A percentile compares a stretch with the other conserved stretches of the same genome.
Evolutionary conservation across 2,113 vertebrate species (phyloP).

Genomic region (Clarias magur): DNA sequence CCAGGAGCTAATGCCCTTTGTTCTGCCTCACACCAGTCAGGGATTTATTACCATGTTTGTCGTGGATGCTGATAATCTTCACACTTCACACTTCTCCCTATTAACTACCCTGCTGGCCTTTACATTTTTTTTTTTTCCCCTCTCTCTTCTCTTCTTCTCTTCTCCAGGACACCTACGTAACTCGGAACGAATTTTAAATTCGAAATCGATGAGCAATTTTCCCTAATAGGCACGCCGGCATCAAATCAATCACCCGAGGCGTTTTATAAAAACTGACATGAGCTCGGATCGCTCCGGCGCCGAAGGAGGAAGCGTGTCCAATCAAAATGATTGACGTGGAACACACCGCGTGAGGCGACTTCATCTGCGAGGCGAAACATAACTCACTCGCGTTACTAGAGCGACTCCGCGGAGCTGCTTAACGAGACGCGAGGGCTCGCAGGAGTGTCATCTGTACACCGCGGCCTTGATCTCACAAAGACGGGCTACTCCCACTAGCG

Average conservation of each 20-base stretch:
- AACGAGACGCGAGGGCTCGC: constrained; percentile 16
- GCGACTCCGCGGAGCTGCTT: not conserved
- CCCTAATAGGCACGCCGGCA: constrained; percentile 15
- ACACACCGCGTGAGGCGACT: constrained; percentile 27
- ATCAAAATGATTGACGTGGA: constrained; percentile 36
- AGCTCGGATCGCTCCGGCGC: not conserved
- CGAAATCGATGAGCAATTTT: constrained; percentile 22
- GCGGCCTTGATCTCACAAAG: not conserved
- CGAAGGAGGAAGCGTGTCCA: constrained; percentile 38
- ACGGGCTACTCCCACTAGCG: not conserved
- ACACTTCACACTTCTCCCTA: not conserved
- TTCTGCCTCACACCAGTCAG: constrained; percentile 1
- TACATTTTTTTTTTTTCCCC: not conserved
- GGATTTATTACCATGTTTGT: constrained; percentile 10
- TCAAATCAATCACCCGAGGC: constrained; percentile 29
- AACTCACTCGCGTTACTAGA: constrained; percentile 11
- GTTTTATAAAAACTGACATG: constrained; percentile 16
- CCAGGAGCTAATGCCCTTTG: constrained; percentile 9
- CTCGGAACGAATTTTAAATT: not conserved
- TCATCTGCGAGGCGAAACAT: constrained; percentile 3
- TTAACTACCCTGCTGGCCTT: not conserved
- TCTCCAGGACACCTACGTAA: not conserved
- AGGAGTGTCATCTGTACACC: not conserved
- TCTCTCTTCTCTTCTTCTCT: not conserved
- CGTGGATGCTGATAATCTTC: not conserved